Conservation (phyloP, 2,113 vertebrate species). For the Microcebus griseorufus region DNA sequence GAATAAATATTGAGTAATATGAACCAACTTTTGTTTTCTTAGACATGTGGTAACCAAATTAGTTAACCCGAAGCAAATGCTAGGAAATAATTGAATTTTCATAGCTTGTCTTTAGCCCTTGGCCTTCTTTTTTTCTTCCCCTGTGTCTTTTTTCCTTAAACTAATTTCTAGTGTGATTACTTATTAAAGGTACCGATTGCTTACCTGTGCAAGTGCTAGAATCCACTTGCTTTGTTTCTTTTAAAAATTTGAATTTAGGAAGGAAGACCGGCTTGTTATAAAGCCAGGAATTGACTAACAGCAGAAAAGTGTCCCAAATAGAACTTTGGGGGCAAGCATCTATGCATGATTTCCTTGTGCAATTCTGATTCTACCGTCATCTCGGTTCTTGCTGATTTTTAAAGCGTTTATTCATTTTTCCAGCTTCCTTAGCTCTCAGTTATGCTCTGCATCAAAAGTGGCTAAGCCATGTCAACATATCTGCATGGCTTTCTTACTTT, state of each 20-base stretch:
- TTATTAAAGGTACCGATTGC: not conserved
- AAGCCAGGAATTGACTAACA: not conserved
- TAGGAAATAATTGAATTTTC: conserved; percentile 63
- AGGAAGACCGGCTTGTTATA: not conserved
- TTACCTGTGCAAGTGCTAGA: not conserved
- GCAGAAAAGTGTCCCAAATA: not conserved
- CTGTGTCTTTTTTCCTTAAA: not conserved
- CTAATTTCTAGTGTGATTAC: conserved; percentile 1
- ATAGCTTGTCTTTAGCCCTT: not conserved
- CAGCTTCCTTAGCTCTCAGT: not conserved
- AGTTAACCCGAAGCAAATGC: conserved; percentile 38
- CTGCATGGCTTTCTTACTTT: not conserved
- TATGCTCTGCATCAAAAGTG: not conserved
- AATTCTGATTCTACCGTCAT: not conserved
- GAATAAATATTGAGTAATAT: conserved; percentile 63
- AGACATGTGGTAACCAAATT: conserved; percentile 67
- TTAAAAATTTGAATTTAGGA: conserved; percentile 27
- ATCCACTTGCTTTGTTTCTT: conserved; percentile 18
- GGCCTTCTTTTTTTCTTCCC: not conserved
- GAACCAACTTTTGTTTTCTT: conserved; percentile 61
- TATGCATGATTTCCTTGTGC: not conserved
- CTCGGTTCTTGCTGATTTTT: not conserved
- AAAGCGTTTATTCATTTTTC: not conserved
- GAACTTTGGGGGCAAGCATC: not conserved
- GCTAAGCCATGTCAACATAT: not conserved